These are phyloP conservation scores for Lagopus muta DNA, from an alignment of 2,113 vertebrate species.

Conservation along the genomic window DNA sequence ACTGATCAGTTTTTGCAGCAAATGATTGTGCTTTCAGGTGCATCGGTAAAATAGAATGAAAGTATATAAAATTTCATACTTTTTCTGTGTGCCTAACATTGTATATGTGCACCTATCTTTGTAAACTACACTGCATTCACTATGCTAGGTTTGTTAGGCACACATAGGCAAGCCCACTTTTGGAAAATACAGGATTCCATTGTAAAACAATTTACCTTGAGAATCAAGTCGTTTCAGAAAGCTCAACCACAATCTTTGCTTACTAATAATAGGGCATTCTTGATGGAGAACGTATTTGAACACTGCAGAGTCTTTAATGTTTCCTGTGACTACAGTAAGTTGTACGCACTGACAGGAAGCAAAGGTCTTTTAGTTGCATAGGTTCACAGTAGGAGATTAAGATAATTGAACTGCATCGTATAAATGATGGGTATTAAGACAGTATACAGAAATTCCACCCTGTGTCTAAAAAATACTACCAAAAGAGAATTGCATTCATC, in stretches of 20 bases:
- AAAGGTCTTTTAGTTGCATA: neutral
- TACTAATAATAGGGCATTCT: neutral
- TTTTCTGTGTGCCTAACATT: neutral
- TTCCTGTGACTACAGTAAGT: neutral
- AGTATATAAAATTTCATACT: neutral
- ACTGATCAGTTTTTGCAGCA: neutral
- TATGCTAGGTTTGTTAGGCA: neutral
- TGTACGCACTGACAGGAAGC: neutral
- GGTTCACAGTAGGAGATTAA: neutral
- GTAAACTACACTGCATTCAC: neutral
- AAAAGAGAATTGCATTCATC: neutral
- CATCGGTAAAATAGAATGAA: neutral
- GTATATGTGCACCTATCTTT: neutral
- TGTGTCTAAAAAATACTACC: neutral
- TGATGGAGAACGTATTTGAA: neutral
- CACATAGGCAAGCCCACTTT: neutral
- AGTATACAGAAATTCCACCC: neutral
- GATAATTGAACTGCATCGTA: neutral
- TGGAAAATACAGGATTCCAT: neutral
- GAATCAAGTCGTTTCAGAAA: conserved; percentile 12
- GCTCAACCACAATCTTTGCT: conserved; percentile 4
- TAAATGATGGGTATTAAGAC: neutral
- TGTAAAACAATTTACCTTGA: neutral
- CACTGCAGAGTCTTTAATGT: neutral
- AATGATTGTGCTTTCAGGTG: neutral